phyloP scores from a whole-genome alignment of 2,113 vertebrate genomes.

The Thomomys bottae region DNA sequence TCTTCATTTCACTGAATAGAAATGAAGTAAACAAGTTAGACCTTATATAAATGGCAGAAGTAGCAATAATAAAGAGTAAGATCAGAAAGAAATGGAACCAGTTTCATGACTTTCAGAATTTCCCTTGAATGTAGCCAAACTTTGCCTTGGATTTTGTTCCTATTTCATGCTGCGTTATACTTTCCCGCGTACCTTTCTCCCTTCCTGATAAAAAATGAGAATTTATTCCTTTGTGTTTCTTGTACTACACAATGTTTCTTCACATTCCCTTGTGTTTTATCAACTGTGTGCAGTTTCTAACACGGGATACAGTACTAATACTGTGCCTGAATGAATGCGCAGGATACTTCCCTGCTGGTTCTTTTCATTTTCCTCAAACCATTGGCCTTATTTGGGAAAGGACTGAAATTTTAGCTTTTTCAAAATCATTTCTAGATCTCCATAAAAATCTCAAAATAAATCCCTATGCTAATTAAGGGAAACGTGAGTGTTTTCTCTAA shows the following conservation, averaged over 20 bases:
- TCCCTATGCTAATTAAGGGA: background rate
- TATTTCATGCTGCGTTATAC: background rate
- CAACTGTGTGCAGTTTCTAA: background rate
- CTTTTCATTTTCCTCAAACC: background rate
- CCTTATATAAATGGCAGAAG: background rate
- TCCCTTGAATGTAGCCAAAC: background rate
- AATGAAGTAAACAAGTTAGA: background rate
- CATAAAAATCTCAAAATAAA: background rate
- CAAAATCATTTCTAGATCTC: background rate
- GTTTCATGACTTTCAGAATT: background rate
- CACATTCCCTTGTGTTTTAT: background rate
- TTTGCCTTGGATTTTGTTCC: background rate
- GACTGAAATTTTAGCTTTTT: background rate
- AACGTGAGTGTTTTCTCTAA: background rate
- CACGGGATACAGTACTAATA: background rate
- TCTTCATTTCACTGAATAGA: background rate
- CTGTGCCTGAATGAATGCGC: background rate
- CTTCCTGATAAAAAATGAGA: background rate
- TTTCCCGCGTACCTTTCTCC: background rate
- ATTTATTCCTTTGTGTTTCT: background rate
- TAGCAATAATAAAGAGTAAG: background rate
- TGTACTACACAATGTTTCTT: no score
- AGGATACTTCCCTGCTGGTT: background rate
- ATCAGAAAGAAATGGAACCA: background rate
- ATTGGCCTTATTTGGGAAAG: background rate